These are phyloP conservation scores for Willisornis vidua DNA, from an alignment of 2,113 vertebrate species.

Conservation along the genomic window DNA sequence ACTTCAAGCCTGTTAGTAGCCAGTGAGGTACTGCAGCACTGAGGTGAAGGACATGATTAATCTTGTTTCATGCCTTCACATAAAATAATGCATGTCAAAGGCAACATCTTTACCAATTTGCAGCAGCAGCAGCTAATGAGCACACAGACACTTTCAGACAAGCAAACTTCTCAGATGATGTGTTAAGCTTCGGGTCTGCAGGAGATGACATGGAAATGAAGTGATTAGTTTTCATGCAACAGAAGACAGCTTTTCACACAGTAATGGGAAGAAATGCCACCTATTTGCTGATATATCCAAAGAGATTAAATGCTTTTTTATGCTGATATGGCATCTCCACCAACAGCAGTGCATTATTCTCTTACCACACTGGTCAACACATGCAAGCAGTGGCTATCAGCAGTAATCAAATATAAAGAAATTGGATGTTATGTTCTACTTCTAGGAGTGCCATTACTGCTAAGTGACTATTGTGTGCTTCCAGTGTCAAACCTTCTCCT, in stretches of 20 bases:
- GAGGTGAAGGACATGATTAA: background rate
- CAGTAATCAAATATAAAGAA: background rate
- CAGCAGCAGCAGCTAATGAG: background rate
- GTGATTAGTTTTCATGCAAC: background rate
- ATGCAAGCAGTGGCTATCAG: background rate
- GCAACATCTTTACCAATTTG: conserved; percentile 16
- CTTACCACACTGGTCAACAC: background rate
- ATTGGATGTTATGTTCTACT: background rate
- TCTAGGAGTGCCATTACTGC: background rate
- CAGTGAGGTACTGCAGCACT: background rate
- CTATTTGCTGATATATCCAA: conserved; percentile 1
- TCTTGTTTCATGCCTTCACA: background rate
- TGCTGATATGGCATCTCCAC: background rate
- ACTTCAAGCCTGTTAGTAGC: background rate
- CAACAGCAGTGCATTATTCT: background rate
- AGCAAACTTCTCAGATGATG: conserved; percentile 12
- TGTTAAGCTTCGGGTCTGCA: background rate
- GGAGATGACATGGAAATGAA: conserved; percentile 22
- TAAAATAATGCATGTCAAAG: background rate
- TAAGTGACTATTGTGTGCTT: background rate
- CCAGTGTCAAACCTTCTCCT: background rate
- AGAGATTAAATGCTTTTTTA: background rate
- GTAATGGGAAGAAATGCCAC: conserved; percentile 26
- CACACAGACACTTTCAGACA: conserved; percentile 8
- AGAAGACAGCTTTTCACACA: conserved; percentile 22